Percentiles rank a stretch among this genome's conserved stretches.
Conservation (phyloP, 2,113 vertebrate genomes). For the Hemicordylus capensis region DNA sequence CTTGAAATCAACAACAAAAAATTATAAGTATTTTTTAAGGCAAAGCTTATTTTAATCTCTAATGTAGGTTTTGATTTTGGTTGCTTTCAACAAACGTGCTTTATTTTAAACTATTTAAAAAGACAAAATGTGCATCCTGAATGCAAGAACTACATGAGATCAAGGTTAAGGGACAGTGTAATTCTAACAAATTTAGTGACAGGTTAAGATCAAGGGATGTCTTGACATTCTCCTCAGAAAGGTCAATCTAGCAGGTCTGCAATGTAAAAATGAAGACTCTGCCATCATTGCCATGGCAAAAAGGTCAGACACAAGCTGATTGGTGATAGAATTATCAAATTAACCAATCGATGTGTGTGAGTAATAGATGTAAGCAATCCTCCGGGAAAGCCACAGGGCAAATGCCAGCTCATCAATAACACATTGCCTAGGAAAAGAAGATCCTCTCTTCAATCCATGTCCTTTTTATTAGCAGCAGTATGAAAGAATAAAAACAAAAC, state of each 20-base stretch:
- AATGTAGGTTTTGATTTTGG: neutral
- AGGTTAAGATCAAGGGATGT: conserved; percentile 89
- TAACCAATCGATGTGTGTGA: conserved; percentile 94
- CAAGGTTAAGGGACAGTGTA: conserved; percentile 86
- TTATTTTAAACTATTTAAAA: conserved; percentile 56
- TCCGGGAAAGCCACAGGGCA: conserved; percentile 85
- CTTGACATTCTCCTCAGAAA: conserved; percentile 96
- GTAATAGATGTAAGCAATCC: conserved; percentile 86
- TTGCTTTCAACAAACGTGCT: conserved; percentile 5
- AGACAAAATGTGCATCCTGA: conserved; percentile 59
- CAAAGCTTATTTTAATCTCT: conserved; percentile 36
- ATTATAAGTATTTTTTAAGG: neutral
- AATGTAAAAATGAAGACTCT: conserved; percentile 89
- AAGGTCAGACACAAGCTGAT: conserved; percentile 99
- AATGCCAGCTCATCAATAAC: conserved; percentile 93
- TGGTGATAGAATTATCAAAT: conserved; percentile 99
- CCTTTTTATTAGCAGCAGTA: conserved; percentile 73
- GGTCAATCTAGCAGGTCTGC: conserved; percentile 91
- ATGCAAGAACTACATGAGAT: conserved; percentile 73
- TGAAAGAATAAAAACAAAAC: conserved; percentile 68
- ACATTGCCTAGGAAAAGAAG: conserved; percentile 78
- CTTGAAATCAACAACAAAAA: neutral
- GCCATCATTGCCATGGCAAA: conserved; percentile 94
- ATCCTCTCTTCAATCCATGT: conserved; percentile 78
- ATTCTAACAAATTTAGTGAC: conserved; percentile 90